These are phyloP conservation scores for Coenonympha glycerion DNA, from an alignment of 2,888 invertebrate genomes.

Conservation along the genomic window DNA sequence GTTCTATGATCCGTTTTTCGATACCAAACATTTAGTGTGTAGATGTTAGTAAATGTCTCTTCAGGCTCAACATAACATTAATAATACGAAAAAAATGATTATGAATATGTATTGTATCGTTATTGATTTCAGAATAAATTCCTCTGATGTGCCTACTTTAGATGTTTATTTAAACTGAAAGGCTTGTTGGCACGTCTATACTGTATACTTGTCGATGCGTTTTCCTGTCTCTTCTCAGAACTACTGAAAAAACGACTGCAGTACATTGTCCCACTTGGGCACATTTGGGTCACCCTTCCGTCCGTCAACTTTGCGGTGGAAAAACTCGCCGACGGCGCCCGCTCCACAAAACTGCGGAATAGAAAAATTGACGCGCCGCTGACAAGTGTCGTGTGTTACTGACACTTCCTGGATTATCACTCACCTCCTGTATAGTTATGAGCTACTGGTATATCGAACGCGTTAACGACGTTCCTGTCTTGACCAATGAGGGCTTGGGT, in stretches of 20 bases:
- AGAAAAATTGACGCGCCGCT: slow-evolving; percentile 1
- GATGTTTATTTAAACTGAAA: too few species aligned
- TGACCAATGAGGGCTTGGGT: too few species aligned
- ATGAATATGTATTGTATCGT: too few species aligned
- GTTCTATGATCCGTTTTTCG: slow-evolving; percentile 21
- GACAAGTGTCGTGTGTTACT: not conserved
- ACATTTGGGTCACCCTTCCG: slow-evolving; percentile 24
- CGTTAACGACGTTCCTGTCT: too few species aligned
- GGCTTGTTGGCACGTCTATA: not conserved
- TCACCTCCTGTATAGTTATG: not conserved
- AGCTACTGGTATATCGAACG: too few species aligned
- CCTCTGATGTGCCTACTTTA: not conserved
- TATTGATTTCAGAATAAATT: not conserved
- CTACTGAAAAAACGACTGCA: slow-evolving; percentile 16
- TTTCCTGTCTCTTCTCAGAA: slow-evolving; percentile 21
- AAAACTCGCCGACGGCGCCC: not conserved
- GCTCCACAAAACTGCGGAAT: slow-evolving; percentile 8
- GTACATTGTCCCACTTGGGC: slow-evolving; percentile 17
- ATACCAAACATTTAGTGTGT: slow-evolving; percentile 22
- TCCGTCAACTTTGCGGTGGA: slow-evolving; percentile 8
- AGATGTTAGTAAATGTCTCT: too few species aligned
- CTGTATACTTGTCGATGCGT: not conserved
- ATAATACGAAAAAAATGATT: too few species aligned
- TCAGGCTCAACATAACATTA: too few species aligned
- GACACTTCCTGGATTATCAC: not conserved